Evolutionary conservation across 2,113 vertebrate genomes (phyloP).

Genomic region (Ibidorhyncha struthersii): DNA sequence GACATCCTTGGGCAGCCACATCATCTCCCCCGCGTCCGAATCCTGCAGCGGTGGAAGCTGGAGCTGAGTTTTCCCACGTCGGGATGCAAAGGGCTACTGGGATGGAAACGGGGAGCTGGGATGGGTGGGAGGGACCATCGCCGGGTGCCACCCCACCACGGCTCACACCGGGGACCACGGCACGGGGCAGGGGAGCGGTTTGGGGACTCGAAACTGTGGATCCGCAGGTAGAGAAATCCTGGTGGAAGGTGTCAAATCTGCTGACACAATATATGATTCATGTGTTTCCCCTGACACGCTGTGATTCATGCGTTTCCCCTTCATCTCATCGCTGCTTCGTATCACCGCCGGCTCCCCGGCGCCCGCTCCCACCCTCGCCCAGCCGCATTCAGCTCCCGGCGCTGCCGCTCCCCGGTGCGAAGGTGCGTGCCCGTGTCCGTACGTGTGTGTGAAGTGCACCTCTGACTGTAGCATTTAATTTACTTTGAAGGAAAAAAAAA

Average conservation of each 20-base stretch:
- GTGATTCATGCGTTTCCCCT: not conserved
- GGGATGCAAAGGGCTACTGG: not conserved
- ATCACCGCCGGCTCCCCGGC: not conserved
- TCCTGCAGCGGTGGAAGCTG: not conserved
- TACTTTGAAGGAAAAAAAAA: not conserved
- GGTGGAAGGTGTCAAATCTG: not conserved
- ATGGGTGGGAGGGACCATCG: not conserved
- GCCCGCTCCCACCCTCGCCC: not conserved
- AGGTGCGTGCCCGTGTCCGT: accelerated
- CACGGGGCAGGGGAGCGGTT: no score
- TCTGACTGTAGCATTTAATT: not conserved
- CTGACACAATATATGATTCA: not conserved
- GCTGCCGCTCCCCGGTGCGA: not conserved
- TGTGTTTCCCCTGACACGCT: not conserved
- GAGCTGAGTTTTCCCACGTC: not conserved
- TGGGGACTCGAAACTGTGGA: not conserved
- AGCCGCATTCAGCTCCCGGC: not conserved
- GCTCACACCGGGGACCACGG: not conserved
- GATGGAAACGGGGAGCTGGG: not conserved
- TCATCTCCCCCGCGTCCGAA: accelerated
- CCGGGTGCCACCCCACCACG: accelerated
- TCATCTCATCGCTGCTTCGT: not conserved
- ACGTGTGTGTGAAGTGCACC: not conserved
- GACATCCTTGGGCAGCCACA: accelerated
- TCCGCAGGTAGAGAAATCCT: not conserved